phyloP scores from a whole-genome alignment of 2,797 vertebrate genomes.

The Scarus forsteni region DNA sequence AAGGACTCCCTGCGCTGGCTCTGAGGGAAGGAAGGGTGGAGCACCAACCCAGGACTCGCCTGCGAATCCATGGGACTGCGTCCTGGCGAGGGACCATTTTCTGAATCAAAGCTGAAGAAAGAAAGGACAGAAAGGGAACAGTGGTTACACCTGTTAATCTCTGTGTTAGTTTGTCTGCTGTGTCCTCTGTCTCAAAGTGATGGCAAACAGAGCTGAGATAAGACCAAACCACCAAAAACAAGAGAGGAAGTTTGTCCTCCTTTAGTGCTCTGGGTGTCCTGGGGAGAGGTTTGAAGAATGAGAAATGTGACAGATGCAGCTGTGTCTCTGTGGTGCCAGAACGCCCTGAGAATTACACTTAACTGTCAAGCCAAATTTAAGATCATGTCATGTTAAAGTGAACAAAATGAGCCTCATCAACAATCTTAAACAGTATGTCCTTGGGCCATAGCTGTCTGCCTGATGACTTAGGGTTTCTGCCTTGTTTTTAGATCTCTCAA shows the following conservation, averaged over 20 bases:
- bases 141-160: constrained; percentile 8
- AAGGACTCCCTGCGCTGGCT: constrained; percentile 94
- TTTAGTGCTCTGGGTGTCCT: constrained; percentile 10
- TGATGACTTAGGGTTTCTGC: constrained; percentile 3
- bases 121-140: background rate
- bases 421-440: constrained; percentile 9
- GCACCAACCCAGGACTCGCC: constrained; percentile 92
- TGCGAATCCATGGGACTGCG: constrained; percentile 94
- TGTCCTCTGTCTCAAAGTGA: background rate
- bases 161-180: background rate
- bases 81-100: constrained; percentile 92
- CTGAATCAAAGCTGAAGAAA: constrained; percentile 88
- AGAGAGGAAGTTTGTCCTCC: background rate
- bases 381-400: constrained; percentile 41
- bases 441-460: constrained; percentile 27
- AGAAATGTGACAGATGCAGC: constrained; percentile 50
- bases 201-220: background rate
- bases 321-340: constrained; percentile 35
- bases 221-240: background rate
- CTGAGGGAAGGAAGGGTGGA: constrained; percentile 88
- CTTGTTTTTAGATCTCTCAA: constrained; percentile 5
- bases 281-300: constrained; percentile 29
- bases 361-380: constrained; percentile 58
- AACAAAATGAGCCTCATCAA: constrained; percentile 45
- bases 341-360: constrained; percentile 52